These are phyloP conservation scores for Sinhomidia bicolor DNA, from an alignment of 2,888 invertebrate genomes.

Conservation along the genomic window DNA sequence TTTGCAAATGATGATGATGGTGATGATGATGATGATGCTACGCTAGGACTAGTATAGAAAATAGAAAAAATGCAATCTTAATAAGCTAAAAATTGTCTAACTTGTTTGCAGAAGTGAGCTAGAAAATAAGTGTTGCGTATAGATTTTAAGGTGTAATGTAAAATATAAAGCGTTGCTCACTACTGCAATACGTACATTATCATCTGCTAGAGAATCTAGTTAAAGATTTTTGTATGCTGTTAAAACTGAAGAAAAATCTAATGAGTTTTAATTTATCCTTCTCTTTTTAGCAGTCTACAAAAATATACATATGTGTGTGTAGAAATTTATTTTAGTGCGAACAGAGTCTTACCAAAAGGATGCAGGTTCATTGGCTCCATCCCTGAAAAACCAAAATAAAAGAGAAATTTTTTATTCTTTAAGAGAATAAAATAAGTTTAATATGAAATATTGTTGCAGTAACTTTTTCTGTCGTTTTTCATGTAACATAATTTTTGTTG, in stretches of 20 bases:
- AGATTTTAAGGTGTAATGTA: constrained; percentile 64
- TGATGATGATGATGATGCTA: constrained; percentile 22
- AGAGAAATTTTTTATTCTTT: constrained; percentile 58
- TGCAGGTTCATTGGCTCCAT: constrained; percentile 75
- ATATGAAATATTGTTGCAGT: neutral
- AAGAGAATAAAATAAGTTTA: too few relatives aligned
- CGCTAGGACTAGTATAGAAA: constrained; percentile 50
- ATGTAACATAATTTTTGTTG: neutral
- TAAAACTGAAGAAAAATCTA: neutral
- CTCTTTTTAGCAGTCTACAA: neutral
- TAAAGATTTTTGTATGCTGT: neutral
- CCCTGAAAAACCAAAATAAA: constrained; percentile 62
- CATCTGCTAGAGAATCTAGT: constrained; percentile 13
- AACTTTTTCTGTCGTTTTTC: neutral
- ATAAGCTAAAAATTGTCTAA: constrained; percentile 53
- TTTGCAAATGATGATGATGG: neutral
- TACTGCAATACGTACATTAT: neutral
- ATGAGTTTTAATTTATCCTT: neutral
- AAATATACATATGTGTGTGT: neutral
- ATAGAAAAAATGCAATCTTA: constrained; percentile 43
- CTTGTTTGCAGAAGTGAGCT: constrained; percentile 71
- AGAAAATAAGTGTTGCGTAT: constrained; percentile 74
- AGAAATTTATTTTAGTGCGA: neutral
- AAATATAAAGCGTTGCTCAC: neutral
- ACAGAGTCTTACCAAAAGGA: constrained; percentile 69